Conservation (phyloP, 92 coral and sea anemone genomes). For the Palythoa grandiflora region DNA sequence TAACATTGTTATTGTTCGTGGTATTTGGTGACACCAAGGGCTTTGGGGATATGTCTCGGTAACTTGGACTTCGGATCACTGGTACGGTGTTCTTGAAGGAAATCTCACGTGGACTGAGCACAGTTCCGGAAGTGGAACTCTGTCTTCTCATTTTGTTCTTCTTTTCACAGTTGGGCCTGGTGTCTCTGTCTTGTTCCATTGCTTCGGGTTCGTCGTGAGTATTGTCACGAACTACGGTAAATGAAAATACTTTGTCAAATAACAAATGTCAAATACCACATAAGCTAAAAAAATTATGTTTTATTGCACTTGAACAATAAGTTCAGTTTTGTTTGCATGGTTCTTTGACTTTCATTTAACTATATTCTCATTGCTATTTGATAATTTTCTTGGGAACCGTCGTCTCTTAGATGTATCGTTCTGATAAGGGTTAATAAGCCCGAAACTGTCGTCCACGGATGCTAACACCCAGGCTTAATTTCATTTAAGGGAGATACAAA, state of each 20-base stretch:
- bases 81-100: conserved; percentile 59
- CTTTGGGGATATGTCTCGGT: conserved; percentile 79
- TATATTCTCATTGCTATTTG: neutral
- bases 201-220: conserved; percentile 64
- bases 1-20: conserved; percentile 69
- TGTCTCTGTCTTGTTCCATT: conserved; percentile 64
- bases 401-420: too few species aligned
- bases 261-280: neutral
- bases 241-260: neutral
- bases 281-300: neutral
- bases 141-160: conserved; percentile 67
- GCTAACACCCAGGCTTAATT: too few species aligned
- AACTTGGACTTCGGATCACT: conserved; percentile 61
- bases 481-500: too few species aligned
- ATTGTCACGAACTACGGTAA: conserved; percentile 31
- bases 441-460: too few species aligned
- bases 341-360: neutral
- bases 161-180: conserved; percentile 49
- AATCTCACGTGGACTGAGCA: conserved; percentile 74
- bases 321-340: neutral
- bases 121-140: conserved; percentile 75
- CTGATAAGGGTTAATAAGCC: too few species aligned
- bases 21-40: conserved; percentile 67
- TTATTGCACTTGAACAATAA: neutral
- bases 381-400: too few species aligned